These are phyloP conservation scores for Halictus rubicundus DNA, from an alignment of 1,140 invertebrate genomes.

Conservation along the genomic window DNA sequence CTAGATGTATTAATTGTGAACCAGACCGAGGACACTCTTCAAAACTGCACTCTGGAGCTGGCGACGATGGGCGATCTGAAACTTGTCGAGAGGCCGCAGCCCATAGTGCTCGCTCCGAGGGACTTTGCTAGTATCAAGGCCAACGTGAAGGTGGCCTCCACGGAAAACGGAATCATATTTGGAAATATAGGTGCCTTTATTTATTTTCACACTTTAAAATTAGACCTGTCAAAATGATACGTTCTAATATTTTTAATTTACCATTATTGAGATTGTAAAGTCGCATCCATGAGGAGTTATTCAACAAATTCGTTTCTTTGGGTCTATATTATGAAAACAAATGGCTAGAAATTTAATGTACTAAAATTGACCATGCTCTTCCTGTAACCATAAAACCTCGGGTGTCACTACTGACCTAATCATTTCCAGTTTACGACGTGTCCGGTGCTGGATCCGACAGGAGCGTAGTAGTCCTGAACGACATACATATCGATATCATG, in stretches of 20 bases:
- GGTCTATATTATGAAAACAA: no score
- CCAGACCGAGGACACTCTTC: conserved; percentile 97
- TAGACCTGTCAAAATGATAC: not conserved
- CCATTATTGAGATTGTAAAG: no score
- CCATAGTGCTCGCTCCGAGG: conserved; percentile 96
- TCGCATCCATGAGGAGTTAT: no score
- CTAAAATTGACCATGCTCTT: no score
- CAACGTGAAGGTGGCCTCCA: conserved; percentile 96
- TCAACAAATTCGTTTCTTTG: no score
- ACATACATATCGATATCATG: conserved; percentile 99
- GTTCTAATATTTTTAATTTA: not conserved
- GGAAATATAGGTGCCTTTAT: conserved; percentile 93
- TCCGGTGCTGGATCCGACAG: conserved; percentile 95
- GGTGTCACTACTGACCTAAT: not conserved
- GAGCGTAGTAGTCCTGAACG: conserved; percentile 98
- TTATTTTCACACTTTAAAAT: no score
- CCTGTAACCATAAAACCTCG: no score
- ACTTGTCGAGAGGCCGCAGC: conserved; percentile 97
- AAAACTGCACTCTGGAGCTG: conserved; percentile 98
- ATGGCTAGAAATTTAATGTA: no score
- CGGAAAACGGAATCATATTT: conserved; percentile 99
- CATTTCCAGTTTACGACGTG: conserved; percentile 93
- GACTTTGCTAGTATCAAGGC: conserved; percentile 99
- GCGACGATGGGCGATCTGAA: conserved; percentile 99
- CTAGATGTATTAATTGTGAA: conserved; percentile 99